Evolutionary conservation across 2,113 vertebrate species (phyloP).

Genomic region (Phocoena sinus): DNA sequence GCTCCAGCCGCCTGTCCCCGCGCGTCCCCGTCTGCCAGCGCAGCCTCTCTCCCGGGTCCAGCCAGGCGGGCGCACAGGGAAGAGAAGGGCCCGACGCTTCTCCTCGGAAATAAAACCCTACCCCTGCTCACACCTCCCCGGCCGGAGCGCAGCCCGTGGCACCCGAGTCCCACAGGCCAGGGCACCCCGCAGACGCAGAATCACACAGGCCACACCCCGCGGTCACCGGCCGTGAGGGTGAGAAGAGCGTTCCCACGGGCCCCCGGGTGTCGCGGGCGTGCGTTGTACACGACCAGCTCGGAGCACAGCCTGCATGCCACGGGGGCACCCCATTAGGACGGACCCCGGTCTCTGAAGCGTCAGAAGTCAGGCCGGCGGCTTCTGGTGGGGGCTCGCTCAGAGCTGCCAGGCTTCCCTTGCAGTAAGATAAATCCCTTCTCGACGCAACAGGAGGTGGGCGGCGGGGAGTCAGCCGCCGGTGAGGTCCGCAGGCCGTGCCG

Average conservation of each 20-base stretch:
- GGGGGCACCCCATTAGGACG: neutral
- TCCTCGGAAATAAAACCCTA: too few species aligned
- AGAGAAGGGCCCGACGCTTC: neutral
- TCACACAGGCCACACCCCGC: accelerated
- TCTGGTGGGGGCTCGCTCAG: neutral
- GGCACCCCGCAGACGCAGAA: neutral
- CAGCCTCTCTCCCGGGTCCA: neutral
- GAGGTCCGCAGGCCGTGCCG: neutral
- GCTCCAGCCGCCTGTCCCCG: accelerated
- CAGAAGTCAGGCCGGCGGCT: neutral
- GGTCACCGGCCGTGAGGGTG: neutral
- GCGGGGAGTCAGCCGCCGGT: accelerated
- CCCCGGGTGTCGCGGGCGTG: accelerated
- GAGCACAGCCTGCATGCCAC: neutral
- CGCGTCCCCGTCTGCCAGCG: accelerated
- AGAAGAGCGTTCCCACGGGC: neutral
- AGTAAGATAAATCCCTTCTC: accelerated
- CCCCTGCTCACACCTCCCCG: neutral
- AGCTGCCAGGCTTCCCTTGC: neutral
- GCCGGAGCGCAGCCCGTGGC: neutral
- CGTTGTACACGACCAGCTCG: accelerated
- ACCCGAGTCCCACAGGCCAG: neutral
- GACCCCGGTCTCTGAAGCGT: neutral
- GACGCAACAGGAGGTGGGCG: accelerated
- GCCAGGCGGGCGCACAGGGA: neutral